Conservation (phyloP, 2,113 vertebrate genomes). For the Himantopus leucocephalus region DNA sequence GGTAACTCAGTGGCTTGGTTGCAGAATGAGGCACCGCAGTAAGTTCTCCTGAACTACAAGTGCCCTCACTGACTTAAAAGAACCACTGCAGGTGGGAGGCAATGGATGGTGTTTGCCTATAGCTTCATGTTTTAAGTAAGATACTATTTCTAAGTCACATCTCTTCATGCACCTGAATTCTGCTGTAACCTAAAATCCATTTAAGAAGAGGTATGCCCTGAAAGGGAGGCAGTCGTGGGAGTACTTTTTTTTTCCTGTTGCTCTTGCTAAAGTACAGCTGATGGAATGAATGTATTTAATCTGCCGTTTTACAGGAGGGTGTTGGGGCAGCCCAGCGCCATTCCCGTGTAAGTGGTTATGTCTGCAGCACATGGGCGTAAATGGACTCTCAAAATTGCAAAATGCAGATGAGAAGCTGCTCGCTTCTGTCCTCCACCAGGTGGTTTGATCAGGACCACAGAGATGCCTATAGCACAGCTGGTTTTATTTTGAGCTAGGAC, state of each 20-base stretch:
- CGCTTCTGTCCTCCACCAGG: not conserved
- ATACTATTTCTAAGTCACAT: not conserved
- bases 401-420: not conserved
- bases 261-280: not conserved
- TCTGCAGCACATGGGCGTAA: not conserved
- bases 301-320: not conserved
- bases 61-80: not conserved
- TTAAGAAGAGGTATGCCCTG: not conserved
- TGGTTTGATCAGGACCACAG: not conserved
- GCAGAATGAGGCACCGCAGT: not conserved
- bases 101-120: not conserved
- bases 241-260: not conserved
- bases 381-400: not conserved
- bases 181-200: not conserved
- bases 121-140: not conserved
- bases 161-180: not conserved
- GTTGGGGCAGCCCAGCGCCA: not conserved
- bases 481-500: not conserved
- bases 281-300: not conserved
- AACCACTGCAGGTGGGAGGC: not conserved
- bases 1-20: not conserved
- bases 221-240: not conserved
- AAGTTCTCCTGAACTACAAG: not conserved
- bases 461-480: not conserved
- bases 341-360: not conserved